These are phyloP conservation scores for Sebastes minor DNA, from an alignment of 2,797 vertebrate species.

Conservation along the genomic window DNA sequence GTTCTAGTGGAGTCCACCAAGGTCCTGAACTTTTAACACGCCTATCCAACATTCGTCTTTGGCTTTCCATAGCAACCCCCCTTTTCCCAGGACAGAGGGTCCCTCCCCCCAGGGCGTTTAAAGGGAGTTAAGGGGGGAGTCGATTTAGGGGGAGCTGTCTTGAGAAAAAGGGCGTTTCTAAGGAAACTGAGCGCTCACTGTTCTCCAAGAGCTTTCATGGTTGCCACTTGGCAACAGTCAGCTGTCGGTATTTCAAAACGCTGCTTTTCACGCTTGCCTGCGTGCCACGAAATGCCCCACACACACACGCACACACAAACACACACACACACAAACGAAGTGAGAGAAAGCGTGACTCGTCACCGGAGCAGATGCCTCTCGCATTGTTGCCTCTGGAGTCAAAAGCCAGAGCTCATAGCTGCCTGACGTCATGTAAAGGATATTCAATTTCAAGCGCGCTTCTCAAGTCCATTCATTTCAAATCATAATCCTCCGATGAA, in stretches of 20 bases:
- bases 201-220: constrained; percentile 70
- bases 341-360: not conserved
- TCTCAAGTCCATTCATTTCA: constrained; percentile 25
- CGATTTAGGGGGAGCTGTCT: constrained; percentile 60
- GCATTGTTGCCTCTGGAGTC: constrained; percentile 48
- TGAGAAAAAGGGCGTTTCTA: constrained; percentile 74
- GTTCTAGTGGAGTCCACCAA: constrained; percentile 30
- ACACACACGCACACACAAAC: not conserved
- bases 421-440: constrained; percentile 42
- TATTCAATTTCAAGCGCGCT: constrained; percentile 47
- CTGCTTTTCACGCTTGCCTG: constrained; percentile 54
- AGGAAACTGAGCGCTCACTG: constrained; percentile 69
- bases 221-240: constrained; percentile 74
- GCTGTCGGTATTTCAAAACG: constrained; percentile 63
- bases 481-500: constrained; percentile 36
- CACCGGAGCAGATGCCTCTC: constrained; percentile 46
- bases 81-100: constrained; percentile 66
- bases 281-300: constrained; percentile 18
- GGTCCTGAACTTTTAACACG: constrained; percentile 67
- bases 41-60: constrained; percentile 59
- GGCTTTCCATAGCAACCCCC: constrained; percentile 67
- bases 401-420: constrained; percentile 31
- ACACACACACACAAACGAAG: not conserved
- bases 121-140: constrained; percentile 30
- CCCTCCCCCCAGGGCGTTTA: constrained; percentile 49